Base-by-base conservation (phyloP, 1,140 invertebrate species). In the Diabrotica virgifera region DNA sequence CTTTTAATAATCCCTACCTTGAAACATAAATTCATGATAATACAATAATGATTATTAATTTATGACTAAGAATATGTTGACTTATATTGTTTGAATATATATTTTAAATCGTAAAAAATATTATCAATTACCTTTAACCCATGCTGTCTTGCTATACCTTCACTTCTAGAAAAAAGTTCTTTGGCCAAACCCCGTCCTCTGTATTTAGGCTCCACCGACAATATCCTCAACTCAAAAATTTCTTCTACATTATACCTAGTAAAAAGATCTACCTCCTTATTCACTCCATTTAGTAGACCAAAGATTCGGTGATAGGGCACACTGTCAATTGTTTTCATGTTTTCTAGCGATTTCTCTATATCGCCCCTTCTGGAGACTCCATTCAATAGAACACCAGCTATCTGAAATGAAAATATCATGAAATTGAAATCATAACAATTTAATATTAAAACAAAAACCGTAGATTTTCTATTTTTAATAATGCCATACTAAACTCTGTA, bases 141-240 rank as follows among this genome's bases (percentile, higher is more conserved):
- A 63, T 83, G 78, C 64, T 87, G 81, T 69, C 78, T 83, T 0
- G 89, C 90, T n/a, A 86, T 77, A 13, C 85, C 80, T 62, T 89
- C 82, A 71, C 87, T 87, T 13, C 84, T 82, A 6, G 79, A 78
- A 74, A 92, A 85, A 7, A 93, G 80, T 67, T 88, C 82, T 65
- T 87, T 87, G 2, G 89, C 90, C 52, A 92, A 79, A 9, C 90
- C 90, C 68, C 79, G 82, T 0, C 90, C 90, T 7, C 91, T 82
- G 65, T 84, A 90, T 52, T 80, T 77, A 24, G 85, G 81, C 63
- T 90, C 87, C 6, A 92, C 89, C 36, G 89, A 90, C 8, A 93
- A 85, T 65, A 93, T 92, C 54, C 90, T 82, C 68, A 89, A 87
- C 76, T 93, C 91, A 70, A 93, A 89, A n/a, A 92, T 84, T 62